phyloP scores from a whole-genome alignment of 1,140 invertebrate genomes.

The Eueides isabella region DNA sequence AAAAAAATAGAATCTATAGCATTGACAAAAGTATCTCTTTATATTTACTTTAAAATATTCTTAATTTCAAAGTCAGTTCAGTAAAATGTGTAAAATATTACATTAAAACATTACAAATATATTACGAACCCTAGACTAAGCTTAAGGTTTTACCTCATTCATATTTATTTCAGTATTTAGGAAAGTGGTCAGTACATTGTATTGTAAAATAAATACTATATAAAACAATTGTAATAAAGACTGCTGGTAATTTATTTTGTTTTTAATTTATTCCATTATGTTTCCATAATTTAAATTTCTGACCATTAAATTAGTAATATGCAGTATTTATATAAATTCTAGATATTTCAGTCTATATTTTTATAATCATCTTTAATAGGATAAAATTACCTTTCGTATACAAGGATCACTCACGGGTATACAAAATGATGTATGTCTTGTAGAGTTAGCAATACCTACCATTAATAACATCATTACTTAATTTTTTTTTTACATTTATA shows the following conservation, averaged over 20 bases:
- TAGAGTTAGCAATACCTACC: not conserved
- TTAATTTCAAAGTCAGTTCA: no score
- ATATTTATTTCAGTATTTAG: constrained; percentile 67
- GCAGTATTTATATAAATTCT: no score
- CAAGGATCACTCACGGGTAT: no score
- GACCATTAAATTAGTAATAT: no score
- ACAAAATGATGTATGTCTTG: not conserved
- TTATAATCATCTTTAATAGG: no score
- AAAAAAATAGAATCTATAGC: not conserved
- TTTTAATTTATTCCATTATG: not conserved
- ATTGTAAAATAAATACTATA: constrained; percentile 44
- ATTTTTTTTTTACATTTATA: no score
- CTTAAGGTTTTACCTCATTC: constrained; percentile 60
- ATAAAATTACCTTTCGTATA: no score
- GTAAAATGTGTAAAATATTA: not conserved
- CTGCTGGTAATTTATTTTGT: constrained; percentile 37
- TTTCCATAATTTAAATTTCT: no score
- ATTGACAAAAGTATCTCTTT: not conserved
- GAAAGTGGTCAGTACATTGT: constrained; percentile 38
- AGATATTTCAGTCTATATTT: no score
- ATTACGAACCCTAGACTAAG: constrained; percentile 3
- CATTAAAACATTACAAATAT: not conserved
- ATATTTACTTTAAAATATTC: not conserved
- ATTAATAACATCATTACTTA: no score
- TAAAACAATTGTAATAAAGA: constrained; percentile 68